phyloP scores from a whole-genome alignment of 2,113 vertebrate genomes.

The Corvus cornix region DNA sequence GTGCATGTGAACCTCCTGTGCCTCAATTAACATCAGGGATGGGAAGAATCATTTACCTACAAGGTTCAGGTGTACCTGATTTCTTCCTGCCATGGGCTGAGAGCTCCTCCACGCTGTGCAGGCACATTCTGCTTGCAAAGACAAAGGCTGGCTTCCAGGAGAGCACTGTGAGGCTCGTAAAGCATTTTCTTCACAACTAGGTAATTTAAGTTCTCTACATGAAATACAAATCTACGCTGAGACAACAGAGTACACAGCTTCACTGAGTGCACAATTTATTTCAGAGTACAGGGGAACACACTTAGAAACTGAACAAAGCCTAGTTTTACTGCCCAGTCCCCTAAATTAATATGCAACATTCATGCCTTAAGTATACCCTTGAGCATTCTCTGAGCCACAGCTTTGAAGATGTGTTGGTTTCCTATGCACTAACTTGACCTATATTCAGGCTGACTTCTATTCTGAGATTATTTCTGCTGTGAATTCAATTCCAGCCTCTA shows the following conservation, averaged over 20 bases:
- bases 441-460: conserved; percentile 42
- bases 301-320: neutral
- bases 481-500: neutral
- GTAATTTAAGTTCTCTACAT: neutral
- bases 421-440: conserved; percentile 38
- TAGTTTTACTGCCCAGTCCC: conserved; percentile 42
- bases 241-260: neutral
- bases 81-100: neutral
- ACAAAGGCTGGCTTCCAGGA: neutral
- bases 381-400: conserved; percentile 16
- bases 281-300: neutral
- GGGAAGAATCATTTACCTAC: neutral
- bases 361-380: conserved; percentile 11
- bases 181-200: neutral
- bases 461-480: conserved; percentile 37
- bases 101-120: neutral
- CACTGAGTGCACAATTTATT: neutral
- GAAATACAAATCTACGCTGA: neutral
- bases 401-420: conserved; percentile 53
- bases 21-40: neutral
- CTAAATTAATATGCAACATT: conserved; percentile 46
- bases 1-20: neutral
- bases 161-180: neutral
- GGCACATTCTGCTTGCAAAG: neutral
- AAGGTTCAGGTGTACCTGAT: neutral